These are phyloP conservation scores for Notechis scutatus DNA, from an alignment of 2,113 vertebrate genomes.

Conservation along the genomic window DNA sequence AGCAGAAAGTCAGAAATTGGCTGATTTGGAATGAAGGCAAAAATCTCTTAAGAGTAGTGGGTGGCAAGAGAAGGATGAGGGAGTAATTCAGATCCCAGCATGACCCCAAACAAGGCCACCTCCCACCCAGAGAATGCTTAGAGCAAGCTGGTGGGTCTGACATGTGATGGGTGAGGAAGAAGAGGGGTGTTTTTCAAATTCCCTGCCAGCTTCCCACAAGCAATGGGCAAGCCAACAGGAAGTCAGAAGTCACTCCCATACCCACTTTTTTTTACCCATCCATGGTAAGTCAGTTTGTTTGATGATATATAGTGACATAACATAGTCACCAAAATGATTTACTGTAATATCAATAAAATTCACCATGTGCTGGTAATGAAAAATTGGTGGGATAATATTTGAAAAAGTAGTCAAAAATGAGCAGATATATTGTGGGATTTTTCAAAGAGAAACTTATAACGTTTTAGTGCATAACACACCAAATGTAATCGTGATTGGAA, in stretches of 20 bases:
- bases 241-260: not conserved
- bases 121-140: too few relatives aligned
- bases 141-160: not conserved
- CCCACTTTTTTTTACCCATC: not conserved
- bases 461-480: not conserved
- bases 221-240: not conserved
- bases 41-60: not conserved
- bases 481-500: not conserved
- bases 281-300: not conserved
- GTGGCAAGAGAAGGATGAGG: not conserved
- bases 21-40: not conserved
- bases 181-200: not conserved
- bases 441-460: not conserved
- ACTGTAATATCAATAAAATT: not conserved
- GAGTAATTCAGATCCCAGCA: not conserved
- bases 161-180: not conserved
- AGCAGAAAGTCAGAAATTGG: not conserved
- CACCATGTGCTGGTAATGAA: not conserved
- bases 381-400: not conserved
- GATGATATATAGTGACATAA: not conserved
- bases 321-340: not conserved
- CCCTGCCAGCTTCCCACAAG: not conserved
- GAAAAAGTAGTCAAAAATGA: too few relatives aligned
- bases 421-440: too few relatives aligned
- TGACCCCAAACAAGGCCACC: too few relatives aligned